Base-by-base conservation (phyloP, 1,140 invertebrate genomes). In the Gryon sp. region DNA sequence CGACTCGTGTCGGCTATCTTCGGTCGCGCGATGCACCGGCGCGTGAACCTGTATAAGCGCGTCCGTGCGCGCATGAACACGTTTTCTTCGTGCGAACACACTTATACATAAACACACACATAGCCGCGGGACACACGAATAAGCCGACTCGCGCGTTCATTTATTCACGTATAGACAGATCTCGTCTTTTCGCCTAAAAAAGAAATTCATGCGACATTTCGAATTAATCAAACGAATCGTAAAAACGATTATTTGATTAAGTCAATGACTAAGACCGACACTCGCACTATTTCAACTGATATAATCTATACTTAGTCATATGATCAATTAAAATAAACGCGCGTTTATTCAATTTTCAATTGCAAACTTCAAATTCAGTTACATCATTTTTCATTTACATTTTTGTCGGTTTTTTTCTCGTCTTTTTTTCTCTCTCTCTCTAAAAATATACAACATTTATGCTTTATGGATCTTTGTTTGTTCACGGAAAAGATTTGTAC, bases 241-340 rank as follows among this genome's bases (percentile, higher is more conserved):
- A 18, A 24, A 53, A 24, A 24, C 18, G 28, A 5, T 5, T 8
- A 59, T 45, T 24, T 11, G 26, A 60, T 60, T 24, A 34, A 46
- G 15, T 43, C 26, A 19, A 59, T 59, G 40, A 60, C 46, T 50
- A 34, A 34, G 15, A 4, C n/a, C 4, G 8, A 22, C 30, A 14
- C 30, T n/a, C 11, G 18, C 6, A 9, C 30, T 16, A 22, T 9
- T 41, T 41, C 32, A 15, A 24, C 1, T n/a, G 4, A 30, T 18
- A 14, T 22, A 26, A 57, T 57, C 38, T 32, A 7, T 46, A 14
- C 7, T 43, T 26, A 34, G 46, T 52, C 46, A 43, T 26, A 43
- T 43, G 46, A 45, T 38, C 46, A 53, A 43, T 65, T 52, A 52
- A 65, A 65, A 65, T 53, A 53, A 65, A 63, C 32, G 60, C 38